Conservation (phyloP, 2,888 invertebrate species). For the Lacanobia wlatinum region DNA sequence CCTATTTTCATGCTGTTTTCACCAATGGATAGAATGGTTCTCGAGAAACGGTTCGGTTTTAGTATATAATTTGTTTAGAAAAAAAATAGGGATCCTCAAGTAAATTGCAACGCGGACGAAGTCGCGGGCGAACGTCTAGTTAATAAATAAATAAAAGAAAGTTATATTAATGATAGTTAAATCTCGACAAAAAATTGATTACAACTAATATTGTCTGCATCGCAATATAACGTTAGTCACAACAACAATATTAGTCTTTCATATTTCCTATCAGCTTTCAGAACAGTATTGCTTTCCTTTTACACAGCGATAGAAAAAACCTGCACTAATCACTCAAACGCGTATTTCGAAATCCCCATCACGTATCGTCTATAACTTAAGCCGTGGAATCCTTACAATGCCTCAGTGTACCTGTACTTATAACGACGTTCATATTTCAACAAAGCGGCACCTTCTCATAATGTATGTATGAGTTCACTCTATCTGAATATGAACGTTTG, state of each 20-base stretch:
- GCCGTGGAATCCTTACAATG: neutral
- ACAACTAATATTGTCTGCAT: neutral
- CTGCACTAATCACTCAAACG: neutral
- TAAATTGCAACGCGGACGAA: no score
- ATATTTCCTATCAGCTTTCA: neutral
- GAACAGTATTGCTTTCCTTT: neutral
- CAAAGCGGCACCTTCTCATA: conserved; percentile 5
- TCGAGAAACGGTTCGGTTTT: no score
- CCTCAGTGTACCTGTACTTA: conserved; percentile 19
- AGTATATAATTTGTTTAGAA: no score
- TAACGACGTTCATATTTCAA: conserved; percentile 30
- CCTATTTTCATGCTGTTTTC: no score
- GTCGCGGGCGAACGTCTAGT: no score
- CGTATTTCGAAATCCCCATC: conserved; percentile 16
- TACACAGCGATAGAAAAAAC: neutral
- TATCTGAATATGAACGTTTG: conserved; percentile 2
- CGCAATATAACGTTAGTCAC: neutral
- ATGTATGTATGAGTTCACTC: conserved; percentile 27
- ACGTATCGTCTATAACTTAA: conserved; percentile 31
- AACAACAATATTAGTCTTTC: no score
- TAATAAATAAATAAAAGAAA: no score
- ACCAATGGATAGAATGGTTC: no score
- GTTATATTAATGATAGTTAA: no score
- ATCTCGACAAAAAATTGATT: no score
- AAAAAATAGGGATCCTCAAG: no score